A percentile compares a stretch with the other conserved stretches of the same genome.
phyloP scores from a whole-genome alignment of 2,797 vertebrate species.

The Ctenochaetus hawaiiensis region DNA sequence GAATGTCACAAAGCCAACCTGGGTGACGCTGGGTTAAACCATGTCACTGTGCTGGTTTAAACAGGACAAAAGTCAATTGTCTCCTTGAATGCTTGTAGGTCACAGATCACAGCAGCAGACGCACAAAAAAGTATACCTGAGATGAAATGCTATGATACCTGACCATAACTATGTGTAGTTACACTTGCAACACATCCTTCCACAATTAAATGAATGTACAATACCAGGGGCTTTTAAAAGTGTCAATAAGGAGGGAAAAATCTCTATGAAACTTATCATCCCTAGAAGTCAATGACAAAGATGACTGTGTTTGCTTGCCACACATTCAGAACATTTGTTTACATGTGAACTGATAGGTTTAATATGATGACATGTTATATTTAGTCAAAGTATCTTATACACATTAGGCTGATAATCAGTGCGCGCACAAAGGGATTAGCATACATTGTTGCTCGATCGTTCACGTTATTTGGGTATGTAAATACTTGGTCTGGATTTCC shows the following conservation, averaged over 20 bases:
- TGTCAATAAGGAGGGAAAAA: not conserved
- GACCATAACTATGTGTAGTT: too few relatives aligned
- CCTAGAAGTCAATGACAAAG: not conserved
- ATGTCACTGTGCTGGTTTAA: constrained; percentile 15
- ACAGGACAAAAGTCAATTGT: constrained; percentile 9
- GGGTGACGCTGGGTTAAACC: constrained; percentile 6
- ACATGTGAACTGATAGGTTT: not conserved
- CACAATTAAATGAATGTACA: too few relatives aligned
- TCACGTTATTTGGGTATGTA: constrained; percentile 7
- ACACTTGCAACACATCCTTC: too few relatives aligned
- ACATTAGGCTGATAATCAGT: not conserved
- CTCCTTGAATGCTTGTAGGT: constrained; percentile 4
- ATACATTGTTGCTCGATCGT: not conserved
- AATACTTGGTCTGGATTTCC: constrained; percentile 31
- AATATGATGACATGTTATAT: not conserved
- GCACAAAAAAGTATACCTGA: too few relatives aligned
- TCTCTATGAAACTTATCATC: not conserved
- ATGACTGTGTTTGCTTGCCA: not conserved
- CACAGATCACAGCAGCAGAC: not conserved
- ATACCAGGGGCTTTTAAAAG: not conserved
- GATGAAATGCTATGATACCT: not conserved
- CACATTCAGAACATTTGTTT: not conserved
- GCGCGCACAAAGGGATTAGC: not conserved
- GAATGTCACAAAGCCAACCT: not conserved
- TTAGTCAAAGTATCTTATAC: not conserved